Evolutionary conservation across 2,113 vertebrate species (phyloP), one percentile per base, ranked within the genome.

Genomic region (Sinocyclocheilus rhinocerous): DNA sequence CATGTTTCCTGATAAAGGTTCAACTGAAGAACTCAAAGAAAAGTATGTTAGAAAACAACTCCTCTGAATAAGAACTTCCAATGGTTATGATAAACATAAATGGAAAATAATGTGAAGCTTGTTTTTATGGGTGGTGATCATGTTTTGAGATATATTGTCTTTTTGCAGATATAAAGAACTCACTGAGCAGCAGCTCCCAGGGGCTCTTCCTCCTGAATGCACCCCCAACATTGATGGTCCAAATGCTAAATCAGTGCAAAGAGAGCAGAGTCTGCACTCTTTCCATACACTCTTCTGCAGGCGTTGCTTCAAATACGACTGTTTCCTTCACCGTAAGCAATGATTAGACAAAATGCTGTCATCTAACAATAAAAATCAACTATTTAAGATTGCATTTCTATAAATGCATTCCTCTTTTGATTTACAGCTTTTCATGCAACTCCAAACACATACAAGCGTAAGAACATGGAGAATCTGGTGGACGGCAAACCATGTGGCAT

Each of bases 1-100:
- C 78, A 99, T 99, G 98, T 99, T 99, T 93, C 98, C 98, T 7
- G 98, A 99, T 93, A 99, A 99, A 90, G 98, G 98, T 85, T 97
- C 98, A 90, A 95, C 97, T 1, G 98, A 99, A 92, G 98, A 99
- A 91, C 93, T 99, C 67, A 99, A 99, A 91, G 98, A 99, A 86
- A 99, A 99, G 98, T 99, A 91, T 95, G 96, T 33, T 3, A 50
- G 36, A 2, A 29, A 42, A 57, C 24, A 26, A 15, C 33, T 79
- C 22, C 20, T 48, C 55, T 61, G n/a, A n/a, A 76, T 18, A 8
- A n/a, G 8, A 50, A 50, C 39, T 16, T 70, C 0, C 7, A 8
- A 33, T 67, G 63, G 7, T 69, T 57, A 1, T 33, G 65, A 69
- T 36, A 9, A 2, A 70, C 48, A 18, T 48, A 26, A 45, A n/a